Base-by-base conservation (phyloP, 2,797 vertebrate genomes). In the Tragopan temminckii region DNA sequence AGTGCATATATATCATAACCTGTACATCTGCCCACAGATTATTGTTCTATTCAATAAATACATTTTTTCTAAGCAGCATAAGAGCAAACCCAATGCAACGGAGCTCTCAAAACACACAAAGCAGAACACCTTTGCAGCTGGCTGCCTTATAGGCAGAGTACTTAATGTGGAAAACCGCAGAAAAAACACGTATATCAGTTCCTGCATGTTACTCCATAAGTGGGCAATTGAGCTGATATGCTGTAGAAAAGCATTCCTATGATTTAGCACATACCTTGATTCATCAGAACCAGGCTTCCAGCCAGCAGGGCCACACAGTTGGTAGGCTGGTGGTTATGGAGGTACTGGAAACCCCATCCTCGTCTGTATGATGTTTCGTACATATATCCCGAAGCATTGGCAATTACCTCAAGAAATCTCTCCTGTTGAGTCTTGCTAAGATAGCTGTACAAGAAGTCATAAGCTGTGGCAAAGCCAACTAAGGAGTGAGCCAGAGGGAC, bases 271-370 rank as follows among this genome's bases (percentile, higher is more conserved):
- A 79, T 76, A 99, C 99, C 99, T 98, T 99, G 99, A 94, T 99
- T 99, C 99, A 99, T 99, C 95, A 99, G 98, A 80, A 99, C 97
- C 31, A 99, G 98, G 94, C 99, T 99, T 94, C 99, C 99, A 7
- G 99, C 99, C 88, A 99, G 98, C 81, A 99, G 98, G 82, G 99
- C 99, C 96, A 99, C 98, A 79, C 99, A 99, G 98, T 99, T 99
- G 96, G 99, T 99, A 92, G 99, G 99, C 95, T 99, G 99, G 96
- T 99, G 99, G 92, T 99, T 99, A 97, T 99, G 99, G 66, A 99
- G 98, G 96, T 99, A 99, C 93, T 99, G 99, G 97, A 99, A 99
- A 4, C 99, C 99, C 99, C 99, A 99, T 85, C 99, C 99, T 63
- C 99, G 98, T 67, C 98, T 97, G 89, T 99, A 99, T 1, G 99